A percentile compares a stretch with the other conserved stretches of the same genome.
phyloP scores from a whole-genome alignment of 2,113 vertebrate genomes.

The Ammodytes marinus region DNA sequence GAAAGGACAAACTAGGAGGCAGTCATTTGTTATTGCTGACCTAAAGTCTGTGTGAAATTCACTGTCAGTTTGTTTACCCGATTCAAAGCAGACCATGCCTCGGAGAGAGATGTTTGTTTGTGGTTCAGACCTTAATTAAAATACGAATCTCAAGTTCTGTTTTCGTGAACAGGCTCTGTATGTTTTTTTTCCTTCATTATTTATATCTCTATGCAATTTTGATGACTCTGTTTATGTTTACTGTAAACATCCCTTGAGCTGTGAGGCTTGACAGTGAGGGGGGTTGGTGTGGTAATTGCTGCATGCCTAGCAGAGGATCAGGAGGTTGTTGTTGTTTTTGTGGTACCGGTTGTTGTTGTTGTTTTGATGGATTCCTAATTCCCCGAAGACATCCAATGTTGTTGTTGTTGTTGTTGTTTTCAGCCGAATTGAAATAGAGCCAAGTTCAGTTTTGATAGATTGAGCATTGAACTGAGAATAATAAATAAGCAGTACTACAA shows the following conservation, averaged over 20 bases:
- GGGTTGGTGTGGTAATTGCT: slow-evolving; percentile 74
- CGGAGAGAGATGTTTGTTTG: slow-evolving; percentile 86
- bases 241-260: slow-evolving; percentile 82
- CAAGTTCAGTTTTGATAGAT: slow-evolving; percentile 1
- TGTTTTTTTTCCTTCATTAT: slow-evolving; percentile 83
- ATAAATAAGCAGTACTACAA: slow-evolving; percentile 30
- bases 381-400: slow-evolving; percentile 56
- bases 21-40: slow-evolving; percentile 82
- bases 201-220: slow-evolving; percentile 85
- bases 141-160: slow-evolving; percentile 85
- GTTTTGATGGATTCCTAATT: slow-evolving; percentile 72
- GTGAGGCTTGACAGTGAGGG: slow-evolving; percentile 68
- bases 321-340: slow-evolving; percentile 76
- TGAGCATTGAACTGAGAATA: slow-evolving; percentile 27
- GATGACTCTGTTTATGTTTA: slow-evolving; percentile 88
- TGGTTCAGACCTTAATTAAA: slow-evolving; percentile 86
- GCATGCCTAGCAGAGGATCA: slow-evolving; percentile 67
- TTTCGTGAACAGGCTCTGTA: slow-evolving; percentile 84
- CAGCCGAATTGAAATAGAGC: slow-evolving; percentile 36
- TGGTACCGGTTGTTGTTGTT: slow-evolving; percentile 70
- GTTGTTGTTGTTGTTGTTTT: slow-evolving; percentile 61
- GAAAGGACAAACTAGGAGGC: slow-evolving; percentile 73
- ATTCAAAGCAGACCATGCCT: slow-evolving; percentile 81
- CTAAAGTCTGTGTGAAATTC: slow-evolving; percentile 81
- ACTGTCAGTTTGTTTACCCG: slow-evolving; percentile 83